These are phyloP conservation scores for Australoheros scitulus DNA, from an alignment of 2,113 vertebrate species.

Conservation along the genomic window DNA sequence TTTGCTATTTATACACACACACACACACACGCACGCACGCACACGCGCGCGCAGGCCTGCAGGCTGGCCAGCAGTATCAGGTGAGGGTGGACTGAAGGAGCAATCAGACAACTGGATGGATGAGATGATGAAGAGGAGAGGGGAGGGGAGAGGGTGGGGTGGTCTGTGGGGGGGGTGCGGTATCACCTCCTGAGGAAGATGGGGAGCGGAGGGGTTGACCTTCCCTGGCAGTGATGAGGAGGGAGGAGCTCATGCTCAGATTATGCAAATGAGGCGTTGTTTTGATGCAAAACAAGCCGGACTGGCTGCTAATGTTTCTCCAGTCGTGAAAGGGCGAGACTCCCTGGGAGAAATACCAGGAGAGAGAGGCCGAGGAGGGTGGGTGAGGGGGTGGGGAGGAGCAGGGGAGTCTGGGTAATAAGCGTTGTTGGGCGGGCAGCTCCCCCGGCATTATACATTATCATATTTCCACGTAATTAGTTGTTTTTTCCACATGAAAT, in stretches of 20 bases:
- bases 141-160: neutral
- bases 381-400: neutral
- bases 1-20: neutral
- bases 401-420: conserved; percentile 47
- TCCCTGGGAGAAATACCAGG: conserved; percentile 97
- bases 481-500: conserved; percentile 99
- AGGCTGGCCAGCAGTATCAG: conserved; percentile 26
- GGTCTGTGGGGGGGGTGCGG: neutral
- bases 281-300: conserved; percentile 89
- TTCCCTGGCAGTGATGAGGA: conserved; percentile 28
- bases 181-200: conserved; percentile 32
- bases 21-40: conserved; percentile 1
- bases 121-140: neutral
- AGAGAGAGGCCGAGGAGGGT: conserved; percentile 49
- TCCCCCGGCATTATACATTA: conserved; percentile 95
- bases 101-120: conserved; percentile 6
- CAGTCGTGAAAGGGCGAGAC: conserved; percentile 94
- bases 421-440: conserved; percentile 25
- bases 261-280: conserved; percentile 91
- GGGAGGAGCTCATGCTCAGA: conserved; percentile 85
- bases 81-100: conserved; percentile 3
- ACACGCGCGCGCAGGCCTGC: neutral
- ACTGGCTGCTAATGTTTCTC: conserved; percentile 91
- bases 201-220: conserved; percentile 7
- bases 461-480: conserved; percentile 99